Base-by-base conservation (phyloP, 1,140 invertebrate genomes). In the Zeugodacus cucurbitae region DNA sequence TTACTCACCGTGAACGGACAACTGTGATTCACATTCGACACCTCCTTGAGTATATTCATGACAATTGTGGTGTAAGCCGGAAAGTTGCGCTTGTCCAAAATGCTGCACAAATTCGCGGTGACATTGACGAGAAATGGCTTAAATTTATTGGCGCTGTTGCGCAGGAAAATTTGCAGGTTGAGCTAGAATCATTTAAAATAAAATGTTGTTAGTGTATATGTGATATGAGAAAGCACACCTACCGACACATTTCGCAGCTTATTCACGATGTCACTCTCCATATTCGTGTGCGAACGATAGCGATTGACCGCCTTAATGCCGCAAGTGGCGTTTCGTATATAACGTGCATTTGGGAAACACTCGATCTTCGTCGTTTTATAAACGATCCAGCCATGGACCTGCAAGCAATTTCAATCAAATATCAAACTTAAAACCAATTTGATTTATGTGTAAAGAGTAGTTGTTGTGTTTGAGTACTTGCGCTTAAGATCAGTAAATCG, bases 111-210 rank as follows among this genome's bases (percentile, higher is more conserved):
- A 85, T 85, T 85, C 10, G 22, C 5, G 29, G 78, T 85, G 41
- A 85, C 48, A 85, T 85, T 85, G 29, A 85, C 44, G 2, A 85
- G 78, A 57, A 85, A 85, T 10, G 78, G 78, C n/a, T 85, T 85
- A 17, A 29, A 85, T 0, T 29, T 22, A 85, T 85, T 85, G 10
- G 29, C 78, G 29, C n/a, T 57, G 44, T 85, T 85, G 32, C 78
- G 41, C 17, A 8, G 29, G 5, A 85, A 85, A 57, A 85, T 20
- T 54, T 85, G 41, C 11, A 85, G 34, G 3, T 85, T 29, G 5
- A 85, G 78, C 78, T 85, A n/a, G n/a, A n/a, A n/a, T n/a, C n/a
- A n/a, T 26, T 54, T n/a, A 2, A n/a, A 34, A 85, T 1, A 10
- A 37, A 54, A 22, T 85, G 1, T 67, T 85, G 1, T 67, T 67